A percentile compares a stretch with the other conserved stretches of the same genome.
Evolutionary conservation across 2,888 invertebrate species (phyloP).

Genomic region (Dryomyza anilis): DNA sequence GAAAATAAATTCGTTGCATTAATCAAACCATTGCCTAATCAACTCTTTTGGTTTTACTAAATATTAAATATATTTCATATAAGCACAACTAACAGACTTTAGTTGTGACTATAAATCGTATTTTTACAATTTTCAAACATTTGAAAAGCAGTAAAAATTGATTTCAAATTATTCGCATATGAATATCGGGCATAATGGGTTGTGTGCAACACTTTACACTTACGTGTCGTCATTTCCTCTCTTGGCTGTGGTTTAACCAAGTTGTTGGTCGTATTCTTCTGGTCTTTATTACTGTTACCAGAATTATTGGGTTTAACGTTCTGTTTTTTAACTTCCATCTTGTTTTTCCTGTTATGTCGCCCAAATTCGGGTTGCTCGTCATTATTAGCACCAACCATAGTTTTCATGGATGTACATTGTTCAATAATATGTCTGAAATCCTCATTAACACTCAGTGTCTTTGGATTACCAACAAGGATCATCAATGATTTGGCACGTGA

Average conservation of each 20-base stretch:
- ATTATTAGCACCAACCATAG: slow-evolving; percentile 17
- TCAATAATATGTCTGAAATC: slow-evolving; percentile 49
- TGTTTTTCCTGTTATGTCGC: not conserved
- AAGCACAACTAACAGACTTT: too few relatives aligned
- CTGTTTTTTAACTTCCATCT: not conserved
- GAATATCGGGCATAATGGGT: too few relatives aligned
- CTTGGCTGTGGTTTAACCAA: not conserved
- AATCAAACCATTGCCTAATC: too few relatives aligned
- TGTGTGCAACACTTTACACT: too few relatives aligned
- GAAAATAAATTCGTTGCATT: too few relatives aligned
- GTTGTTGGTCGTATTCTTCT: not conserved
- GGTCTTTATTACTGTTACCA: not conserved
- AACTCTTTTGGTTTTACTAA: too few relatives aligned
- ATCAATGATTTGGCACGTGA: slow-evolving; percentile 68
- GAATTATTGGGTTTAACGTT: not conserved
- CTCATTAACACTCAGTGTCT: slow-evolving; percentile 52
- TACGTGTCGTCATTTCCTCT: slow-evolving; percentile 3
- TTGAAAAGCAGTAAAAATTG: too few relatives aligned
- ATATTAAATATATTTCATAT: too few relatives aligned
- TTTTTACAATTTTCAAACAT: too few relatives aligned
- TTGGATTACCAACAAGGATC: slow-evolving; percentile 63
- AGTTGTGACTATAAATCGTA: too few relatives aligned
- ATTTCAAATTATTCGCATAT: too few relatives aligned
- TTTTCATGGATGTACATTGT: slow-evolving; percentile 42
- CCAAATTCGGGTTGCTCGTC: not conserved